phyloP scores from a whole-genome alignment of 2,113 vertebrate species.

The Mesembrinibis cayennensis region DNA sequence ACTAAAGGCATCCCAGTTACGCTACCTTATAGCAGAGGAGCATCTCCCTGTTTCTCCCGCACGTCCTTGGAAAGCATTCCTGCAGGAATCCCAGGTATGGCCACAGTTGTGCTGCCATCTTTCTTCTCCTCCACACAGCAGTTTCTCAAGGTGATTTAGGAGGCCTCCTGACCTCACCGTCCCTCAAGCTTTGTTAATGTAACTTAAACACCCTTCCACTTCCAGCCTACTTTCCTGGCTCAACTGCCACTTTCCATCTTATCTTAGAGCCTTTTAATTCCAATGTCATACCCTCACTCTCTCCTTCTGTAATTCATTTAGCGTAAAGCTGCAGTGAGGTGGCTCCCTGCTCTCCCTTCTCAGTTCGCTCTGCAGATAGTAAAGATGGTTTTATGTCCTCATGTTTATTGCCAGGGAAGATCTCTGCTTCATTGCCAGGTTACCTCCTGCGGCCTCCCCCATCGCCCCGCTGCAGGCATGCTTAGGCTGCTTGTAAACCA shows the following conservation, averaged over 20 bases:
- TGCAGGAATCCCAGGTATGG: background rate
- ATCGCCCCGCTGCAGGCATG: rapidly evolving
- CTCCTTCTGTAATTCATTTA: conserved; percentile 37
- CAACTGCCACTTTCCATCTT: background rate
- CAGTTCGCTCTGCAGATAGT: background rate
- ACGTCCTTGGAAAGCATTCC: background rate
- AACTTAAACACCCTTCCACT: conserved; percentile 5
- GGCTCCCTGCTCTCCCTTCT: background rate
- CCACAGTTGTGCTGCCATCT: background rate
- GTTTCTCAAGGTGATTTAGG: background rate
- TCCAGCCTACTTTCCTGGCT: conserved; percentile 8
- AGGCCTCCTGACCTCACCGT: background rate
- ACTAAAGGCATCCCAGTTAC: background rate
- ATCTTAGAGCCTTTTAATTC: conserved; percentile 46
- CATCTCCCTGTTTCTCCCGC: background rate
- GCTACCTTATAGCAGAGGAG: background rate
- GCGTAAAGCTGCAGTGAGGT: background rate
- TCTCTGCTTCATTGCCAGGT: background rate
- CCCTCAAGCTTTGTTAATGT: background rate
- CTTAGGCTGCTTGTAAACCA: background rate
- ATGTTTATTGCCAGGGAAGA: background rate
- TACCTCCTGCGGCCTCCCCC: background rate
- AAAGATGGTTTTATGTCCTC: background rate
- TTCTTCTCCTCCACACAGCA: background rate
- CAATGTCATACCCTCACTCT: conserved; percentile 15